Evolutionary conservation across 2,888 invertebrate species (phyloP).

Genomic region (Caenorhabditis afra): DNA sequence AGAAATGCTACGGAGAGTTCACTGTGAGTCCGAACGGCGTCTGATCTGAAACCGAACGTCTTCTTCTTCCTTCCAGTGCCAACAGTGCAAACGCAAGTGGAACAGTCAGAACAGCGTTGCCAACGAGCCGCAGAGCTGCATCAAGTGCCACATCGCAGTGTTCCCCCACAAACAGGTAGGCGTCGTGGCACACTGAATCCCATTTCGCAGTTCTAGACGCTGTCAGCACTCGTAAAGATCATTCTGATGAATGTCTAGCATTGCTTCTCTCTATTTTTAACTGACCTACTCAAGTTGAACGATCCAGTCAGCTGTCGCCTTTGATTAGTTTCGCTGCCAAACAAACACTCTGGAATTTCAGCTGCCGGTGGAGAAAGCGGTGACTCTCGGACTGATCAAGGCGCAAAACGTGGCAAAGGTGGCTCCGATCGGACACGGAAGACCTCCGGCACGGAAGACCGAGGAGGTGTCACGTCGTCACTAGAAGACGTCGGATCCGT

Average conservation of each 20-base stretch:
- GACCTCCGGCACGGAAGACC: slow-evolving; percentile 66
- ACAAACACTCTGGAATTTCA: slow-evolving; percentile 56
- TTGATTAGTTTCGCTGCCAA: background rate
- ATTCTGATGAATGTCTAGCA: slow-evolving; percentile 14
- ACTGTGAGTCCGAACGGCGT: slow-evolving; percentile 60
- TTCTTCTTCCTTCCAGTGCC: slow-evolving; percentile 66
- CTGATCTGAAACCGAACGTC: background rate
- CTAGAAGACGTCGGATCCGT: slow-evolving; percentile 2
- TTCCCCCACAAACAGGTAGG: slow-evolving; percentile 80
- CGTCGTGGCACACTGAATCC: background rate
- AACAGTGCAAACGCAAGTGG: slow-evolving; percentile 70
- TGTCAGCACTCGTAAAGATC: background rate
- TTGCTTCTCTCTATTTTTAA: slow-evolving; percentile 14
- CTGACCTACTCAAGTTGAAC: slow-evolving; percentile 33
- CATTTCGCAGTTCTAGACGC: background rate
- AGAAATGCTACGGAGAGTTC: slow-evolving; percentile 80
- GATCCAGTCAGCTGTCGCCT: slow-evolving; percentile 10
- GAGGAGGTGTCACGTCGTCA: slow-evolving; percentile 46
- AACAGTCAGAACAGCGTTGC: slow-evolving; percentile 78
- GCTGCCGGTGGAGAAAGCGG: slow-evolving; percentile 80
- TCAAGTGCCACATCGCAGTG: slow-evolving; percentile 79
- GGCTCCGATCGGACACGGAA: slow-evolving; percentile 78
- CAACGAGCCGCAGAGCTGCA: slow-evolving; percentile 80
- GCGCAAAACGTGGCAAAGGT: slow-evolving; percentile 76
- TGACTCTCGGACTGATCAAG: slow-evolving; percentile 78